Evolutionary conservation across 1,140 invertebrate species (phyloP), one percentile per base, ranked within the genome.

Genomic region (Euwallacea similis): DNA sequence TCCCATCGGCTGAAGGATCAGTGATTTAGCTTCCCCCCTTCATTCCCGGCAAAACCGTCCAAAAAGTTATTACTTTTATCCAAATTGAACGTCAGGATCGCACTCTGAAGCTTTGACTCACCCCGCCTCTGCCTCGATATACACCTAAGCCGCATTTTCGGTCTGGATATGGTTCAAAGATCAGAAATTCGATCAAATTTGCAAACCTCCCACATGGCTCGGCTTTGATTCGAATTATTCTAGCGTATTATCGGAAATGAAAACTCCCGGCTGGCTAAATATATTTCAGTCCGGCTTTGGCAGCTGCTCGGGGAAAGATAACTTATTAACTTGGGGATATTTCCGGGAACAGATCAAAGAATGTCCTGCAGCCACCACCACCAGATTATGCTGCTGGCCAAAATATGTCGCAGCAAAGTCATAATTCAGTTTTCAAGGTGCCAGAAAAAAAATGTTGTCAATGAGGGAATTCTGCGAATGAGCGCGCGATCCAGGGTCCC

Each of bases 151-250:
- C 21, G 21, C 21, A 33, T 33, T 33, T 33, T 33, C 21, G 4
- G 21, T 33, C 21, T 33, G 21, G 21, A 33, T 33, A 33, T 33
- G 21, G 21, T 33, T 33, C 21, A 21, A 16, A 42, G 64, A 53
- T 55, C 64, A 55, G 64, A 43, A 66, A 66, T 66, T 66, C 64
- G 55, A 66, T 66, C 64, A 66, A 66, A 55, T 66, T 55, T 54
- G 64, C 64, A 55, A 66, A 33, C 64, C 15, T 66, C 46, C 55
- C 53, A 54, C n/a, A 55, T 66, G 42, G 11, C 33, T 43, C 33
- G 10, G 64, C 50, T 66, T 47, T 66, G 64, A 42, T 66, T 66
- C 64, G 53, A 66, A 66, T 66, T 66, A 66, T 66, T 66, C 64
- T 66, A 66, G 50, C 64, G 64, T 66, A 55, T 55, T 66, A 66